Conservation (phyloP, 2,797 vertebrate genomes). For the Amazona finschi region DNA sequence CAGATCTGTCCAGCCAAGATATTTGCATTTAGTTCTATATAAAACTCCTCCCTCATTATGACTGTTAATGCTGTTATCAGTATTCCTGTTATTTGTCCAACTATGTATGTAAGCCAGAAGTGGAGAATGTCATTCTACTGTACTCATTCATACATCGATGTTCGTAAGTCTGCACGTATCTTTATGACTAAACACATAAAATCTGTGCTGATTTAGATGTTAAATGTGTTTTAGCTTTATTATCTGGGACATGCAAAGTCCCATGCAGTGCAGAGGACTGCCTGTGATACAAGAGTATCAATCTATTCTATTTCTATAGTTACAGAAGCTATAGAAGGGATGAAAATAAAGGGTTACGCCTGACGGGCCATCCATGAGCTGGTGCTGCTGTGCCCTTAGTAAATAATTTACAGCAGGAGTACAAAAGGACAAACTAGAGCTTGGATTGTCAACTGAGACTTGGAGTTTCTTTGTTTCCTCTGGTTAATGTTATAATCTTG, state of each 20-base stretch:
- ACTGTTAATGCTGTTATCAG: background rate
- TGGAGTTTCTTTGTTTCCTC: conserved; percentile 1
- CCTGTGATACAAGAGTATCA: background rate
- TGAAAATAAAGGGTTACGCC: background rate
- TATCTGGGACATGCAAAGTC: background rate
- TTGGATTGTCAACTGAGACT: background rate
- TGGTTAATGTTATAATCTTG: background rate
- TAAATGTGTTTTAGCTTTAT: background rate
- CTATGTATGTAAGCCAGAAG: background rate
- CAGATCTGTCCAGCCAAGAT: background rate
- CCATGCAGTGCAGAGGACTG: background rate
- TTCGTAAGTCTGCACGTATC: background rate
- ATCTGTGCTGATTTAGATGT: background rate
- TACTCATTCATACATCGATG: background rate
- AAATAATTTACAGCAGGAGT: background rate
- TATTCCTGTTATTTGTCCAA: background rate
- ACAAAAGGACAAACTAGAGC: background rate
- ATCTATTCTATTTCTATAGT: background rate
- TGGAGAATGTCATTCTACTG: background rate
- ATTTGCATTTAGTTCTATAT: background rate
- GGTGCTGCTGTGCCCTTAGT: background rate
- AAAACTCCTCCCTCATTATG: background rate
- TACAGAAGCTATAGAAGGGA: background rate
- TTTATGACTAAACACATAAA: background rate
- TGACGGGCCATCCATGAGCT: background rate